Base-by-base conservation (phyloP, 92 coral and sea anemone species). In the Muricea muricata region DNA sequence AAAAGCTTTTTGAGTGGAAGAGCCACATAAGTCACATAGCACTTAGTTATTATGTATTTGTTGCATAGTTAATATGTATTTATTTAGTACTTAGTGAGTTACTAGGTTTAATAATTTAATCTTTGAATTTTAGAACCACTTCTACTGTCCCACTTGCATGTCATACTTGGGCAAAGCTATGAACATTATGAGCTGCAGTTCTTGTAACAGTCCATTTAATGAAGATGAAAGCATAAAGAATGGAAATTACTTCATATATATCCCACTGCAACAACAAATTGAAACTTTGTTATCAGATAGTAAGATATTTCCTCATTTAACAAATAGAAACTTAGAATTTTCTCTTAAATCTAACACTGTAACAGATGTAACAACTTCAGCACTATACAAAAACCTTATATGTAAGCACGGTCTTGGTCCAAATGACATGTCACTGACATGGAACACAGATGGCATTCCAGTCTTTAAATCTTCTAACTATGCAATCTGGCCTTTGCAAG, bases 211-310 rank as follows among this genome's bases (percentile, higher is more conserved):
- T 35, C 31, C 35, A 65, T 65, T 65, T 28, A 65, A 65, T 65
- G 73, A 65, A 65, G 35, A 20, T 55, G 65, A 55, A 8, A 55
- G 65, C 23, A n/a, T 55, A 55, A 55, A 55, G 65, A n/a, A n/a
- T 5, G 73, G 73, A 13, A 14, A 65, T 65, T 65, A 65, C n/a
- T 65, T 65, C 26, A 65, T 65, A 6, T 65, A 65, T 65, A 65
- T 65, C 10, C 30, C 67, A 7, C 67, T 58, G 7, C 67, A 58
- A n/a, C 67, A 58, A 58, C 67, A 58, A 58, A 58, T 58, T 58
- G 21, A 58, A 25, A 58, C 67, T n/a, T 58, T 58, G 67, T 58
- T 58, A n/a, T 58, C 67, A 58, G 7, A 58, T 58, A 58, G 67
- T 58, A 58, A 58, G 67, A 7, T 58, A 58, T 58, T n/a, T n/a